Evolutionary conservation across 2,113 vertebrate species (phyloP).

Genomic region (Psittacus erithacus): DNA sequence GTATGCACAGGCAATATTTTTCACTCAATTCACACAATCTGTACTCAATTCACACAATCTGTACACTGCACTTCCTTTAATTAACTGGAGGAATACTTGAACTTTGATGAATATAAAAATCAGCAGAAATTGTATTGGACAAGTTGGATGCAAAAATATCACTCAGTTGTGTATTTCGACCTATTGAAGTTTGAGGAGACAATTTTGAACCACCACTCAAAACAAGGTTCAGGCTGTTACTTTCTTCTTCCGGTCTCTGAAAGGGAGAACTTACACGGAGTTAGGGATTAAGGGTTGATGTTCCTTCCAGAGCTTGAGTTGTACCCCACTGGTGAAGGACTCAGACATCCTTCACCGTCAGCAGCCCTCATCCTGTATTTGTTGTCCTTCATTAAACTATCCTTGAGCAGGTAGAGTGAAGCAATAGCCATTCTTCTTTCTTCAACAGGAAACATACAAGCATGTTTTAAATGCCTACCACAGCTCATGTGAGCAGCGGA

Average conservation of each 20-base stretch:
- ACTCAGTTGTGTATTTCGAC: fast-evolving
- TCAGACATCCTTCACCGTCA: neutral
- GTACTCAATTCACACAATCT: neutral
- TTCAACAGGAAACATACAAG: neutral
- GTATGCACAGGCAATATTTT: neutral
- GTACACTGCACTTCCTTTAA: neutral
- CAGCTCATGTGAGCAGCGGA: neutral
- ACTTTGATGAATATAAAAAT: neutral
- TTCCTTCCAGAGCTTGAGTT: neutral
- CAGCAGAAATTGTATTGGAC: neutral
- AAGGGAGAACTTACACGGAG: neutral
- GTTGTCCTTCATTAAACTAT: neutral
- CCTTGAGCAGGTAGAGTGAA: neutral
- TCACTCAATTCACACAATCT: neutral
- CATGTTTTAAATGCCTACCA: neutral
- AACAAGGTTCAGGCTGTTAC: neutral
- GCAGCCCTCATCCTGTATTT: neutral
- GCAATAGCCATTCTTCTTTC: neutral
- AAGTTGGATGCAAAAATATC: neutral
- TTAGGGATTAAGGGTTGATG: neutral
- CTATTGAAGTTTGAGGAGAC: neutral
- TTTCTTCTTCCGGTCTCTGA: neutral
- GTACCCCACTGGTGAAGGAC: neutral
- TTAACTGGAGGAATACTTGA: neutral
- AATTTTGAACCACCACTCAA: neutral